Evolutionary conservation across 2,888 invertebrate species (phyloP), one percentile per base, ranked within the genome.

Genomic region (Vandiemenella viatica): DNA sequence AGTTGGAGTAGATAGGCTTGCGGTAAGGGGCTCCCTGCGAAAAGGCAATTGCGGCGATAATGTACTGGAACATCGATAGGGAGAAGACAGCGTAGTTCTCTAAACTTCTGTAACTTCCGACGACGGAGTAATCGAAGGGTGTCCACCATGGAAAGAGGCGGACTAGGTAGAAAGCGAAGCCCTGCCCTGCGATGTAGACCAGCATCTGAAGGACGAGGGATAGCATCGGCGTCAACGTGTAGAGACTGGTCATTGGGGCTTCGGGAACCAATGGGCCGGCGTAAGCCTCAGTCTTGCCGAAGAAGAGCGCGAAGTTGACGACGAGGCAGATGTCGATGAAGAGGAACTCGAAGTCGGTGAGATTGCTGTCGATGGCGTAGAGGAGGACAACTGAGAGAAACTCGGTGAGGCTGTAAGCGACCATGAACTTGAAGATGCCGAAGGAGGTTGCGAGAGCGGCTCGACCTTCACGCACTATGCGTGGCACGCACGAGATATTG

Each of bases 11-110:
- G 45, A 81, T 68, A 1, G 73, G 69, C 58, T 72, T 70, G 38
- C 81, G 65, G 58, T 78, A 80, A 0, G 81, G 81, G 47, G 74
- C 75, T 1, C 81, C 81, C 51, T 75, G 74, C 0, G 80, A 78
- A 60, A 77, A 81, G 32, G 74, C 70, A 47, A 79, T 64, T 1
- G 76, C 78, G 63, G 77, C 70, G 1, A 71, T 72, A 19, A 80
- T 73, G 60, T 81, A 81, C 58, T 81, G 81, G 58, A 76, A 80
- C 51, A 74, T 69, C 0, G 79, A 77, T 0, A 76, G 63, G 1
- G 72, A 66, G 60, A 75, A 82, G 2, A 80, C 68, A 0, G 76
- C 69, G 56, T 77, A 78, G 58, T 77, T 78, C 60, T 80, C 79
- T 59, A 73, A 75, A 38, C 72, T 72, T 4, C 61, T 61, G 43